These are phyloP conservation scores for Pheosia gnoma DNA, from an alignment of 2,888 invertebrate genomes.

Conservation along the genomic window DNA sequence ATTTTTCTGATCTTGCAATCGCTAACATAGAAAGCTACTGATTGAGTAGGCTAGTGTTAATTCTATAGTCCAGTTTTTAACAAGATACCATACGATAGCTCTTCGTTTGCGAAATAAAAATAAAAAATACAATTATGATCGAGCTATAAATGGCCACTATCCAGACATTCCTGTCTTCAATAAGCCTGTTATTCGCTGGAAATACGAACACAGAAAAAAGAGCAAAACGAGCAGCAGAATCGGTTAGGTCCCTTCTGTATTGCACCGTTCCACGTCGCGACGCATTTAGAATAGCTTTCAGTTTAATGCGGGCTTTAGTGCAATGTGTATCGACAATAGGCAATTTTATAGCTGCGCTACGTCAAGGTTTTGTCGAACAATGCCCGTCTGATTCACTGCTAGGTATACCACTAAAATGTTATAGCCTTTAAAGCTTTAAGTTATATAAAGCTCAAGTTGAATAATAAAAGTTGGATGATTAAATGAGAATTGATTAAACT, in stretches of 20 bases:
- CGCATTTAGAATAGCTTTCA: slow-evolving; percentile 72
- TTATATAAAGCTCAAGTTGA: slow-evolving; percentile 10
- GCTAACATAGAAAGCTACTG: too few species aligned
- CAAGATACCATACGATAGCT: too few species aligned
- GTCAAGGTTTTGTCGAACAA: slow-evolving; percentile 49
- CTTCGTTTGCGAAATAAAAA: too few species aligned
- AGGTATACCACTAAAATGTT: slow-evolving; percentile 31
- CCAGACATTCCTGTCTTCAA: not conserved
- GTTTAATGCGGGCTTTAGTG: slow-evolving; percentile 68
- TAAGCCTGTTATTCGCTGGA: not conserved
- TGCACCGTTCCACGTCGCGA: slow-evolving; percentile 57
- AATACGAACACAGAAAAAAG: slow-evolving; percentile 9
- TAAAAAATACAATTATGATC: too few species aligned
- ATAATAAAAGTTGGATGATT: slow-evolving; percentile 12
- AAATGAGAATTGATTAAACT: slow-evolving; percentile 16
- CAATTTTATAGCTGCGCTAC: slow-evolving; percentile 62
- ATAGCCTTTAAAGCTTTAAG: slow-evolving; percentile 18
- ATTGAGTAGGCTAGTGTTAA: too few species aligned
- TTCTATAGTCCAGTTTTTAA: too few species aligned
- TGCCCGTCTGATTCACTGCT: slow-evolving; percentile 44
- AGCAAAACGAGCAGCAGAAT: slow-evolving; percentile 34
- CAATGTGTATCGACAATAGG: slow-evolving; percentile 70
- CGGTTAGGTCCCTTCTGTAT: slow-evolving; percentile 38
- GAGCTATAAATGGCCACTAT: not conserved
- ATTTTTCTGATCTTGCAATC: not conserved